A percentile compares a stretch with the other conserved stretches of the same genome.
Conservation (phyloP, 1,140 invertebrate species). For the Ceratina australensis region DNA sequence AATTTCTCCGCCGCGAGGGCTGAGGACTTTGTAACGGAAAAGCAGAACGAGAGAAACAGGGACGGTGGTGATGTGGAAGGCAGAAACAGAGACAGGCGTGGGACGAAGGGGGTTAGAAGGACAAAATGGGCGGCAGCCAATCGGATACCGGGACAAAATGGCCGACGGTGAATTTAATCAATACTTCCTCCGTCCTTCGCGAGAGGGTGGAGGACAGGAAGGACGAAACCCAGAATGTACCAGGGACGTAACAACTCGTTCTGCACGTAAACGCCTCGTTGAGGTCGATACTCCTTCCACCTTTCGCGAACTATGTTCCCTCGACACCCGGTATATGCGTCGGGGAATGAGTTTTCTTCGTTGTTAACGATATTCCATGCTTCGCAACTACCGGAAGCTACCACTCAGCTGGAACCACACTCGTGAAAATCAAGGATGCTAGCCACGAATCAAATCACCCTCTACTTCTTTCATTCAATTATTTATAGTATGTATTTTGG, state of each 20-base stretch:
- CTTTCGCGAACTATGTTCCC: background rate
- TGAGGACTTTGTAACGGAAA: conserved; percentile 19
- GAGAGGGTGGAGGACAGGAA: conserved; percentile 63
- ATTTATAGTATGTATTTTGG: background rate
- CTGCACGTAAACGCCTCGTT: conserved; percentile 38
- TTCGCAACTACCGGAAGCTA: background rate
- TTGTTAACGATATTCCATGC: background rate
- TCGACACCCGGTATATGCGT: conserved; percentile 27
- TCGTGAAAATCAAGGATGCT: background rate
- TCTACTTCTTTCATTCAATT: background rate
- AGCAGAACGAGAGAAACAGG: conserved; percentile 24
- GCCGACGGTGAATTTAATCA: conserved; percentile 78
- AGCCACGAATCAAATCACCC: no score
- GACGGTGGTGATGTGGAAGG: conserved; percentile 36
- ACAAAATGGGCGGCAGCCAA: conserved; percentile 79
- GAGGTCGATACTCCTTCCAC: conserved; percentile 47
- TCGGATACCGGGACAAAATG: conserved; percentile 73
- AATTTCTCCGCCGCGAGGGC: conserved; percentile 13
- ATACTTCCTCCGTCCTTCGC: conserved; percentile 72
- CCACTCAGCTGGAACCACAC: background rate
- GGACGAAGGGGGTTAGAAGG: conserved; percentile 48
- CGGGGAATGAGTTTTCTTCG: background rate
- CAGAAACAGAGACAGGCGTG: conserved; percentile 38
- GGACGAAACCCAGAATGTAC: conserved; percentile 51
- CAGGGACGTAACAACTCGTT: conserved; percentile 69